These are phyloP conservation scores for Esox niger DNA, from an alignment of 2,113 vertebrate genomes.

Conservation along the genomic window DNA sequence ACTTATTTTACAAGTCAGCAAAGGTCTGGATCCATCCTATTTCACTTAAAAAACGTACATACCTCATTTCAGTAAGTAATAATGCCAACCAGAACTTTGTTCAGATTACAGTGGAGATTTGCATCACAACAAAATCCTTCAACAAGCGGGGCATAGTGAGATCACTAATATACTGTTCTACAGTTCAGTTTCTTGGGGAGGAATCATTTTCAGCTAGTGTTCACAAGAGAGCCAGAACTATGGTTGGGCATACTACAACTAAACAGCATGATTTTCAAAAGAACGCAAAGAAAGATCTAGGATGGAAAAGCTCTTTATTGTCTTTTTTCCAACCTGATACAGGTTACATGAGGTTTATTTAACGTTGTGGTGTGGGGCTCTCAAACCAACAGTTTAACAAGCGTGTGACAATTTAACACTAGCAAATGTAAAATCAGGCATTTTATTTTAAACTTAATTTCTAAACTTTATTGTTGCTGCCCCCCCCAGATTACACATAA, in stretches of 20 bases:
- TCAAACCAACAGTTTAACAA: constrained; percentile 46
- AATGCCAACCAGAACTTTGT: neutral
- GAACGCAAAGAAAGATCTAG: constrained; percentile 52
- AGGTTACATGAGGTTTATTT: constrained; percentile 48
- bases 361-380: constrained; percentile 20
- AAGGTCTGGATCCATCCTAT: neutral
- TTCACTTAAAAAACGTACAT: neutral
- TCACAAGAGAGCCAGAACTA: constrained; percentile 17
- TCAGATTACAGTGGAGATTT: neutral
- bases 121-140: neutral
- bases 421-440: constrained; percentile 40
- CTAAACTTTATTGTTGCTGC: constrained; percentile 33
- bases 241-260: neutral
- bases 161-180: constrained; percentile 23
- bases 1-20: neutral
- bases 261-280: constrained; percentile 28
- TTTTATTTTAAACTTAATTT: constrained; percentile 26
- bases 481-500: constrained; percentile 29
- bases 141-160: neutral
- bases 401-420: constrained; percentile 32
- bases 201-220: constrained; percentile 18
- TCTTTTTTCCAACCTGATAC: constrained; percentile 52
- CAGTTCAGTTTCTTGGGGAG: constrained; percentile 14
- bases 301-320: constrained; percentile 45
- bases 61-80: neutral